phyloP scores from a whole-genome alignment of 2,113 vertebrate genomes.

The Carassius gibelio region DNA sequence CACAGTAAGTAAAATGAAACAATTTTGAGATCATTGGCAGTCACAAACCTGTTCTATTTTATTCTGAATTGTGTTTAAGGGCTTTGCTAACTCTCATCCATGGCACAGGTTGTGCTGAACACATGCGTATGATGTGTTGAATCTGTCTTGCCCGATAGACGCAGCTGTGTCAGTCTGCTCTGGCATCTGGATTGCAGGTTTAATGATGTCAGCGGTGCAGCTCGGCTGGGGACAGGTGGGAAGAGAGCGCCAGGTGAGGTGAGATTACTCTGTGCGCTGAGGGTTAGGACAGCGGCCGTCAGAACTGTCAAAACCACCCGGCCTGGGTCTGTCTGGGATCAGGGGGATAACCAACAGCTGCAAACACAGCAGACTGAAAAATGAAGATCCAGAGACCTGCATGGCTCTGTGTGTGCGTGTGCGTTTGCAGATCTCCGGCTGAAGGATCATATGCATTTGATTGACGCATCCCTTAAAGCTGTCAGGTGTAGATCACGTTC shows the following conservation, averaged over 20 bases:
- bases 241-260: conserved; percentile 51
- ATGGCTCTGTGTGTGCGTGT: neutral
- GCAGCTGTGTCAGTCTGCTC: conserved; percentile 32
- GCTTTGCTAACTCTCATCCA: neutral
- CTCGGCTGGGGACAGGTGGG: conserved; percentile 34
- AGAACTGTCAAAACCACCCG: conserved; percentile 53
- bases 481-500: neutral
- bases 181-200: conserved; percentile 37
- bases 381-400: conserved; percentile 25
- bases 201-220: conserved; percentile 48
- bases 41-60: neutral
- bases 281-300: conserved; percentile 53
- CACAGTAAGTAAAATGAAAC: neutral
- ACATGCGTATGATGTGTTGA: neutral
- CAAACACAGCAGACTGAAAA: conserved; percentile 50
- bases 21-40: neutral
- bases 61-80: conserved; percentile 2
- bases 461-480: conserved; percentile 34
- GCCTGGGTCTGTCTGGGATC: conserved; percentile 45
- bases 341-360: conserved; percentile 57
- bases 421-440: neutral
- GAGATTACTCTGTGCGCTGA: conserved; percentile 52
- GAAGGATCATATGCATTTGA: conserved; percentile 36
- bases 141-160: conserved; percentile 1
- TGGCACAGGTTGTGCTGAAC: neutral